phyloP scores from a whole-genome alignment of 2,113 vertebrate genomes.

The Notarius quadriscutis region DNA sequence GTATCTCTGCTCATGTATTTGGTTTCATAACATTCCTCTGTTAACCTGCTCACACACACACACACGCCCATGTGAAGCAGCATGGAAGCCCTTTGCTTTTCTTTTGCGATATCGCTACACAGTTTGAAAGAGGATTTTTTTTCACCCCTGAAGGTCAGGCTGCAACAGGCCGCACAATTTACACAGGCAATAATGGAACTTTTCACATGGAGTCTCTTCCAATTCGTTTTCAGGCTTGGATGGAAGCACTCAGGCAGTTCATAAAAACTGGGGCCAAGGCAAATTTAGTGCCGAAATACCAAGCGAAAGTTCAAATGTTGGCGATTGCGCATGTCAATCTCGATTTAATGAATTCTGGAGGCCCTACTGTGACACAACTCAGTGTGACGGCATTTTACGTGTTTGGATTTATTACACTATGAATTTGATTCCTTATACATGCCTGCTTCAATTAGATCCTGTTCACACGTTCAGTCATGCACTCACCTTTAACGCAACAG shows the following conservation, averaged over 20 bases:
- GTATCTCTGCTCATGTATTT: constrained; percentile 57
- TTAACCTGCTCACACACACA: neutral
- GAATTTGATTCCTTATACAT: constrained; percentile 33
- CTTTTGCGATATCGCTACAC: constrained; percentile 70
- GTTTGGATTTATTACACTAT: constrained; percentile 40
- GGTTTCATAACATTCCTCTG: constrained; percentile 50
- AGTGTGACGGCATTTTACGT: constrained; percentile 33
- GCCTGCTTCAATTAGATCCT: constrained; percentile 4
- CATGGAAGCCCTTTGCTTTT: constrained; percentile 65
- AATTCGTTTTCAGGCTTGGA: constrained; percentile 57
- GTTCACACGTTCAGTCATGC: neutral
- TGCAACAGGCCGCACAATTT: constrained; percentile 45
- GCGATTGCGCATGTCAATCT: constrained; percentile 41
- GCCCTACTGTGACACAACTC: constrained; percentile 42
- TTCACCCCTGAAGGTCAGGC: constrained; percentile 63
- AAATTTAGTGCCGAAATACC: constrained; percentile 51
- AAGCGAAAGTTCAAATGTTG: constrained; percentile 44
- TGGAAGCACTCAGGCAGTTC: constrained; percentile 67
- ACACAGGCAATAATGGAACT: constrained; percentile 47
- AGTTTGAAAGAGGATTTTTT: constrained; percentile 73
- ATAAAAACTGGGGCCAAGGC: constrained; percentile 58
- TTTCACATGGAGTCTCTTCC: constrained; percentile 56
- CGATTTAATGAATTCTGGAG: constrained; percentile 48
- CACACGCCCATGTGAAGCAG: constrained; percentile 66
- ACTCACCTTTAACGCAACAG: neutral